Base-by-base conservation (phyloP, 2,888 invertebrate genomes). In the Dryadula phaetusa region DNA sequence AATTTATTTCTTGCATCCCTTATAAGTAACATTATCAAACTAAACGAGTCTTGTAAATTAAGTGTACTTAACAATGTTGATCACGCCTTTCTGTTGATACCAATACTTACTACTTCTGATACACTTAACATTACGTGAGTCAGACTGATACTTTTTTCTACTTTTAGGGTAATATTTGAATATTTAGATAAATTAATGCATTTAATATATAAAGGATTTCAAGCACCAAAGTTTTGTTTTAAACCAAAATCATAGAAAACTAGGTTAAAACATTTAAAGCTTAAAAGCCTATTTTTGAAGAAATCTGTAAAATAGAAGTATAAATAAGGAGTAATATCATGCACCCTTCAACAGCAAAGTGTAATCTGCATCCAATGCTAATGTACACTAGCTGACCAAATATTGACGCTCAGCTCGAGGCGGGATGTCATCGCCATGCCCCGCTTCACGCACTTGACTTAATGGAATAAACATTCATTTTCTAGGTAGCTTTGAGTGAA, bases 391-490 rank as follows among this genome's bases (percentile, higher is more conserved):
- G 81, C 80, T 78, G 76, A 72, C 78, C 89, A 87, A 92, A 92
- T 90, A 90, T 92, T 92, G 84, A 83, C 84, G 71, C 72, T 77
- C 75, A 82, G 79, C 92, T 92, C 83, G 77, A 88, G 82, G 78
- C 81, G 81, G 84, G 84, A 83, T 90, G 90, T 91, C 86, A 83
- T 74, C 77, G 83, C 73, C 88, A 90, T 79, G 79, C 72, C 72
- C 74, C 66, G 72, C 75, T 75, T 72, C 72, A 70, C 66, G 63
- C 77, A 77, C 86, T 87, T 83, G 85, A 87, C 83, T 87, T 90
- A 88, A 90, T 90, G 89, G 86, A 86, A 85, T 78, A 78, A 74
- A 76, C 75, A 74, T 73, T 67, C 62, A 64, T 69, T 73, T 70
- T 69, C 64, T 60, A 52, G 37, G 22, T 65, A 65, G 60, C 53